These are phyloP conservation scores for Nothocercus julius DNA, from an alignment of 2,113 vertebrate species.

Conservation along the genomic window DNA sequence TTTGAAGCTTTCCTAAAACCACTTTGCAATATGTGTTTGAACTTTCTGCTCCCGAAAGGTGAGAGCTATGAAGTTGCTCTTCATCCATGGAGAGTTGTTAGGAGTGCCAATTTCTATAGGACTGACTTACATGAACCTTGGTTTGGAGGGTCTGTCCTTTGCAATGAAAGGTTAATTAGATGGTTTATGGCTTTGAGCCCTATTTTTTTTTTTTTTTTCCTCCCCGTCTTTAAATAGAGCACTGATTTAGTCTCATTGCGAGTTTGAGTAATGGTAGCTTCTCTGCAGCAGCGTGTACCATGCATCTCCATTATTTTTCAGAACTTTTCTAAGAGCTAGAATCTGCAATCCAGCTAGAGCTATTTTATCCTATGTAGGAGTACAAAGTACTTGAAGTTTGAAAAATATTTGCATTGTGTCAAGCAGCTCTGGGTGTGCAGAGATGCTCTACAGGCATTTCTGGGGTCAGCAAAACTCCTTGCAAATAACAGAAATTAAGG, in stretches of 20 bases:
- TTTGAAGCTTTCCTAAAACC: neutral
- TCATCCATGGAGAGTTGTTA: neutral
- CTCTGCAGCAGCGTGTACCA: neutral
- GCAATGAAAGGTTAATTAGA: slow-evolving; percentile 26
- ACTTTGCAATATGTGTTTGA: neutral
- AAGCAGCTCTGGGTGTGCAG: neutral
- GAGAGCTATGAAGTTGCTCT: neutral
- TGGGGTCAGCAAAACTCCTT: neutral
- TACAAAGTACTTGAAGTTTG: neutral
- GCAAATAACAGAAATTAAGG: neutral
- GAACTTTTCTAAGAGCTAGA: neutral
- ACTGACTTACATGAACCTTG: neutral
- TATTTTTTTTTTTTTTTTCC: neutral
- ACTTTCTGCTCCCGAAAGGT: neutral
- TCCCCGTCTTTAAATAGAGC: neutral
- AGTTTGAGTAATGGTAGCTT: neutral
- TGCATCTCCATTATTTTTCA: neutral
- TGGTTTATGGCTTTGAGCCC: neutral
- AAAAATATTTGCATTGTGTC: neutral
- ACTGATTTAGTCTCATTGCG: neutral
- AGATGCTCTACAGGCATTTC: neutral
- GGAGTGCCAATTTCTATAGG: neutral
- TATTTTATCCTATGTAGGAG: neutral
- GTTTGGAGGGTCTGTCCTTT: neutral
- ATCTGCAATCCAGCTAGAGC: neutral